Evolutionary conservation across 92 coral and sea anemone species (phyloP).

Genomic region (Anthopleura xanthogrammica): DNA sequence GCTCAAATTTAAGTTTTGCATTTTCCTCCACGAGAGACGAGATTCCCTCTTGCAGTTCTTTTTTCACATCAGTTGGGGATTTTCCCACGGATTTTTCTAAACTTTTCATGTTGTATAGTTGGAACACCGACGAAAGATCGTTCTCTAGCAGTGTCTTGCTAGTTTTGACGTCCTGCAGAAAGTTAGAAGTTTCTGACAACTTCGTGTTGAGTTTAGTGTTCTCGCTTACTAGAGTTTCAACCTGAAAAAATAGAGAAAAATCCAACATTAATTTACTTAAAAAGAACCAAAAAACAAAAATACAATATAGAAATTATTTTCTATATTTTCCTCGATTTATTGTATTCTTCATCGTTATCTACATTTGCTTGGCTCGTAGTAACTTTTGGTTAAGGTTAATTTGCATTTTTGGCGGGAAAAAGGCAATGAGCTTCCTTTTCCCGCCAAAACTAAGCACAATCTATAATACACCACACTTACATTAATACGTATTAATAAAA

Average conservation of each 20-base stretch:
- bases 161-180: slow-evolving; percentile 58
- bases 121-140: slow-evolving; percentile 78
- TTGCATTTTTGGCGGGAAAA: slow-evolving; percentile 1
- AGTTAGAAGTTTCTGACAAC: slow-evolving; percentile 60
- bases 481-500: no score
- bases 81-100: neutral
- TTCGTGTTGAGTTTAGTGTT: slow-evolving; percentile 57
- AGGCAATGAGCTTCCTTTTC: neutral
- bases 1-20: slow-evolving; percentile 57
- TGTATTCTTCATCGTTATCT: neutral
- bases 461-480: no score
- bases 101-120: slow-evolving; percentile 66
- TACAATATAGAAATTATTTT: neutral
- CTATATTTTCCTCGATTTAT: neutral
- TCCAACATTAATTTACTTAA: neutral
- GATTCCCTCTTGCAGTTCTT: slow-evolving; percentile 45
- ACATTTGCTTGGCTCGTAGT: neutral
- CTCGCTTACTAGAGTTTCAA: slow-evolving; percentile 45
- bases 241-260: slow-evolving; percentile 7
- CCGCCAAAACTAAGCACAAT: neutral
- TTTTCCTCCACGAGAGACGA: slow-evolving; percentile 62
- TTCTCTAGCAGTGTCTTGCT: slow-evolving; percentile 67
- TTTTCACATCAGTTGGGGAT: slow-evolving; percentile 7
- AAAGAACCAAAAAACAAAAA: neutral
- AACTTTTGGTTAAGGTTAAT: neutral